Evolutionary conservation across 2,113 vertebrate species (phyloP).

Genomic region (Cyanoramphus novaezelandiae): DNA sequence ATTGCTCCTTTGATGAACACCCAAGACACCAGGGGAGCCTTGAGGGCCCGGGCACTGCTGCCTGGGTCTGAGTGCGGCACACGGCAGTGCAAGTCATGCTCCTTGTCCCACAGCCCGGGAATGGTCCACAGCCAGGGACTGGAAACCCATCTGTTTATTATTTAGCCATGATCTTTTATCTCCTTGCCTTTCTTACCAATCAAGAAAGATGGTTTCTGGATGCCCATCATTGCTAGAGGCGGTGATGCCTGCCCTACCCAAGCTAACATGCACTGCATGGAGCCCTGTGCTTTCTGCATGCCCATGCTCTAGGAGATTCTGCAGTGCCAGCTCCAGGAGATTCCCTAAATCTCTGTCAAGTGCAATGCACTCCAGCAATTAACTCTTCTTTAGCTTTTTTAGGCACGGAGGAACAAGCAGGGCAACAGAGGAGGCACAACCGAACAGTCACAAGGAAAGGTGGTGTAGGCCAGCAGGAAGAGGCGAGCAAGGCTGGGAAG

Average conservation of each 20-base stretch:
- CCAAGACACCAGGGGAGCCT: not conserved
- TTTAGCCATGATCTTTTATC: not conserved
- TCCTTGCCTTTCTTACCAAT: not conserved
- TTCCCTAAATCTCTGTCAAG: not conserved
- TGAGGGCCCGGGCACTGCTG: accelerated
- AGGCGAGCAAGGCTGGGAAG: not conserved
- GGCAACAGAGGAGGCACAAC: not conserved
- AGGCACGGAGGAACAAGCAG: not conserved
- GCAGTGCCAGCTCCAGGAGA: not conserved
- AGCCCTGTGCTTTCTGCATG: accelerated
- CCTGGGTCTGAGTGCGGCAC: not conserved
- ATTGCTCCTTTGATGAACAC: not conserved
- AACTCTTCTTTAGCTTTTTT: not conserved
- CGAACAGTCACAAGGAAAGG: not conserved
- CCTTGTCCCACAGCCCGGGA: accelerated
- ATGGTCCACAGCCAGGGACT: accelerated
- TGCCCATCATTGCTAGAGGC: accelerated
- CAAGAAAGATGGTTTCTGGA: not conserved
- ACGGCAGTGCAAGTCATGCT: accelerated
- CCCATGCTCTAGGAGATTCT: not conserved
- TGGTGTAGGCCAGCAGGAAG: not conserved
- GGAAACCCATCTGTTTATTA: not conserved
- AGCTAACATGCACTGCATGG: accelerated
- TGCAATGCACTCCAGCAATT: not conserved
- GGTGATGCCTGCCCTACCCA: not conserved